Percentiles rank a stretch among this genome's conserved stretches.
These are phyloP conservation scores for Aradophagus sp. DNA, from an alignment of 1,140 invertebrate species.

Conservation along the genomic window DNA sequence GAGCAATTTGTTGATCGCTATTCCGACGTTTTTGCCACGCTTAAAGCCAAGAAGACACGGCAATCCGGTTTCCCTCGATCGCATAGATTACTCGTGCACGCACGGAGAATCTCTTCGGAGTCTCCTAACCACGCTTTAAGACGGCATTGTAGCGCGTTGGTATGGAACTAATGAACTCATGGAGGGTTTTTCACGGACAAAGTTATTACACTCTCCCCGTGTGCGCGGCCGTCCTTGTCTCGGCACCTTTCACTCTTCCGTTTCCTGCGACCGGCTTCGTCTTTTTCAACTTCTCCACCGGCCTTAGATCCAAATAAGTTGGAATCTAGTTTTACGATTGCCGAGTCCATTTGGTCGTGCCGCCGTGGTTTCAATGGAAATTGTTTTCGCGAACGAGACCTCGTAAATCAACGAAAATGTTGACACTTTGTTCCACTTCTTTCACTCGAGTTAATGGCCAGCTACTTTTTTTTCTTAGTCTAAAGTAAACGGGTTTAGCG, in stretches of 20 bases:
- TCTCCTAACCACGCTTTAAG: conserved; percentile 64
- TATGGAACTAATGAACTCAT: conserved; percentile 72
- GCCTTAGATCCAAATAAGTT: conserved; percentile 43
- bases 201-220: conserved; percentile 65
- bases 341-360: no score
- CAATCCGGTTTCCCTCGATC: conserved; percentile 56
- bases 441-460: no score
- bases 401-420: conserved; percentile 31
- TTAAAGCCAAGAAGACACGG: conserved; percentile 29
- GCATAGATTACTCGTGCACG: conserved; percentile 56
- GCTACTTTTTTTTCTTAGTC: no score
- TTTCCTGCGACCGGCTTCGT: conserved; percentile 41
- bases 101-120: conserved; percentile 44
- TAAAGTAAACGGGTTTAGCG: no score
- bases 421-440: conserved; percentile 4
- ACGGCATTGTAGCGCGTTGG: conserved; percentile 67
- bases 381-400: conserved; percentile 33
- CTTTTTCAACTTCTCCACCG: conserved; percentile 36
- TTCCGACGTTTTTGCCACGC: conserved; percentile 37
- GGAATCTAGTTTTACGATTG: conserved; percentile 17
- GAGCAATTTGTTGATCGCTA: conserved; percentile 50
- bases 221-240: conserved; percentile 7
- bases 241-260: conserved; percentile 35
- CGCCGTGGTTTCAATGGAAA: no score
- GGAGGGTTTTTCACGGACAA: conserved; percentile 67